Percentiles rank a stretch among this genome's conserved stretches.
phyloP scores from a whole-genome alignment of 2,113 vertebrate species.

The Muntiacus muntjak region DNA sequence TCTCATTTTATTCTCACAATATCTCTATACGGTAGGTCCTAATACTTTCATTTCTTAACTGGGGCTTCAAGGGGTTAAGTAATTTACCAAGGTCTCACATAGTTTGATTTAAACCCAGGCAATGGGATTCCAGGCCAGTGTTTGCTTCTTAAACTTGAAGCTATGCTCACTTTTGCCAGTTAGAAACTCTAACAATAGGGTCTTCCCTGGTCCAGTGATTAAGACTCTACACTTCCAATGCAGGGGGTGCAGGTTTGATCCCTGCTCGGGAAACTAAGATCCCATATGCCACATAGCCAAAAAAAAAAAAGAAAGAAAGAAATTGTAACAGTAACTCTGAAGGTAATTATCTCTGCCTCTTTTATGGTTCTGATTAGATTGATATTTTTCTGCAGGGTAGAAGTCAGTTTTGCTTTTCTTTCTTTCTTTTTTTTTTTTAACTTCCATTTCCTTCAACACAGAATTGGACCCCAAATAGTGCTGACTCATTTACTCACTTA shows the following conservation, averaged over 20 bases:
- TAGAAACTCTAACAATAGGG: neutral
- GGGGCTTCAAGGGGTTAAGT: neutral
- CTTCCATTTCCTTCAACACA: neutral
- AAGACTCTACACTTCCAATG: neutral
- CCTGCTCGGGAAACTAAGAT: neutral
- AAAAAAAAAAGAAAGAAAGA: neutral
- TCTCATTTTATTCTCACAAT: neutral
- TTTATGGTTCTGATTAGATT: neutral
- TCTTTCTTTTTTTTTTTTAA: neutral
- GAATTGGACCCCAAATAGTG: neutral
- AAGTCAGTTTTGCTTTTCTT: slow-evolving; percentile 2
- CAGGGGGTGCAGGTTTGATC: neutral
- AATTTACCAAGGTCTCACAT: neutral
- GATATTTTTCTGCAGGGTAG: neutral
- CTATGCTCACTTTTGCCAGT: neutral
- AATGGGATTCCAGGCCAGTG: neutral
- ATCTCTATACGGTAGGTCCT: neutral
- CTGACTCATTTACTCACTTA: neutral
- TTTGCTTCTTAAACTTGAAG: neutral
- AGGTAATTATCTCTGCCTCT: neutral
- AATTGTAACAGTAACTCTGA: neutral
- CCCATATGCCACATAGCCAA: neutral
- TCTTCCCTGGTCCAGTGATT: neutral
- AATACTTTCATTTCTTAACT: neutral
- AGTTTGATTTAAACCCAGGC: neutral